Conservation (phyloP, 2,888 invertebrate species). For the Papilio elwesi region DNA sequence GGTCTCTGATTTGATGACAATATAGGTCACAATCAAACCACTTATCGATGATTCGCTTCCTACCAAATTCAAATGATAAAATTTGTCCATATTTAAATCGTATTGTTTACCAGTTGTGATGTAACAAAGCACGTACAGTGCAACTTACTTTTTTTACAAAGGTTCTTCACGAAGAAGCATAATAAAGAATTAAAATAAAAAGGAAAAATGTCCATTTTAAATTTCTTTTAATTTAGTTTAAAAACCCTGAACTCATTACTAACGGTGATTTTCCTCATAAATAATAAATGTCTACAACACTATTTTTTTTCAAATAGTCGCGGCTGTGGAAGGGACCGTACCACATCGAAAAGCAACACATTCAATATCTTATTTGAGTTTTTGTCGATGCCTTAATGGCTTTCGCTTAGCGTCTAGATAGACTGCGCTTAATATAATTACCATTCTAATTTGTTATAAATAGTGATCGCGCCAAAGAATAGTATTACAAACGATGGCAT, state of each 20-base stretch:
- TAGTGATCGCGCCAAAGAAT: slow-evolving; percentile 4
- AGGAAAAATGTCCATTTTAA: slow-evolving; percentile 7
- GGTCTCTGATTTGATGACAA: slow-evolving; percentile 72
- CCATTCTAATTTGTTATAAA: slow-evolving; percentile 31
- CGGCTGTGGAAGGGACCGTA: neutral
- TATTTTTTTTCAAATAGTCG: slow-evolving; percentile 10
- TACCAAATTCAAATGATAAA: slow-evolving; percentile 9
- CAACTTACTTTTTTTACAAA: neutral
- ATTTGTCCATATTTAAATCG: slow-evolving; percentile 5
- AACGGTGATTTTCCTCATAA: slow-evolving; percentile 7
- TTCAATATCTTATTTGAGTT: neutral
- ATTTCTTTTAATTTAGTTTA: neutral
- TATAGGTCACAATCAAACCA: slow-evolving; percentile 46
- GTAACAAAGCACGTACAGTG: slow-evolving; percentile 21
- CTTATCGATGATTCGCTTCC: slow-evolving; percentile 5
- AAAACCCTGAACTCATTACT: slow-evolving; percentile 21
- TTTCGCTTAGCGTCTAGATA: neutral
- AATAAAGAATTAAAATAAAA: too few relatives aligned
- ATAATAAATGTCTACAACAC: slow-evolving; percentile 4
- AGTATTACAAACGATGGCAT: slow-evolving; percentile 34
- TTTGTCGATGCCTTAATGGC: neutral
- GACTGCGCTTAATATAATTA: slow-evolving; percentile 2
- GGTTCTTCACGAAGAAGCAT: slow-evolving; percentile 7
- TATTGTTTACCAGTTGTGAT: slow-evolving; percentile 14
- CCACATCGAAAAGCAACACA: neutral